Evolutionary conservation across 2,888 invertebrate genomes (phyloP).

Genomic region (Callosobruchus maculatus): DNA sequence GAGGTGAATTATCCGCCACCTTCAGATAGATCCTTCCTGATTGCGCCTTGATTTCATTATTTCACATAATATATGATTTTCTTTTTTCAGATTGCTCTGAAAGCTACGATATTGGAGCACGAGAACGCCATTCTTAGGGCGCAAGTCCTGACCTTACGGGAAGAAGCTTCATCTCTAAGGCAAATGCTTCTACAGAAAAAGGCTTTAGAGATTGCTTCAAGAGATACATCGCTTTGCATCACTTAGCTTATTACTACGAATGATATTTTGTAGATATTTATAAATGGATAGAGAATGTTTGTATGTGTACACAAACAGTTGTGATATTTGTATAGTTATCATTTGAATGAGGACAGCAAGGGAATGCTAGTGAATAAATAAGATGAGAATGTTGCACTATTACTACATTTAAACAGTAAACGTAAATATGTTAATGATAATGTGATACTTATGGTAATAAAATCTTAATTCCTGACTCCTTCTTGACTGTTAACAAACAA

Average conservation of each 20-base stretch:
- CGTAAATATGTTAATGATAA: too few relatives aligned
- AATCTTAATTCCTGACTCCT: too few relatives aligned
- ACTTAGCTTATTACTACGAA: constrained; percentile 5
- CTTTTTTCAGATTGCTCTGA: constrained; percentile 65
- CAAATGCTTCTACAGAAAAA: constrained; percentile 59
- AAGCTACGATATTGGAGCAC: constrained; percentile 80
- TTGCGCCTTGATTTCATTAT: too few relatives aligned
- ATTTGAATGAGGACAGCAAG: neutral
- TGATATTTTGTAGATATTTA: neutral
- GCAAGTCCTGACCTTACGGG: constrained; percentile 74
- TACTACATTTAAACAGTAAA: neutral
- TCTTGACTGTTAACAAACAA: too few relatives aligned
- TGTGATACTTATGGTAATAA: too few relatives aligned
- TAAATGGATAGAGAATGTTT: neutral
- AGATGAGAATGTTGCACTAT: neutral
- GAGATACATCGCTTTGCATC: constrained; percentile 19
- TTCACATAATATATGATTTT: constrained; percentile 16
- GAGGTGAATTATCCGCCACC: too few relatives aligned
- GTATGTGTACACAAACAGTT: neutral
- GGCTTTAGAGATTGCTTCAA: constrained; percentile 33
- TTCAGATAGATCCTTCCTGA: too few relatives aligned
- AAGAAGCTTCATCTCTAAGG: constrained; percentile 71
- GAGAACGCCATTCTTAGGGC: constrained; percentile 84
- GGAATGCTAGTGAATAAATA: neutral
- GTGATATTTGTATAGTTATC: neutral